These are phyloP conservation scores for Vultur gryphus DNA, from an alignment of 2,797 vertebrate genomes.

Conservation along the genomic window DNA sequence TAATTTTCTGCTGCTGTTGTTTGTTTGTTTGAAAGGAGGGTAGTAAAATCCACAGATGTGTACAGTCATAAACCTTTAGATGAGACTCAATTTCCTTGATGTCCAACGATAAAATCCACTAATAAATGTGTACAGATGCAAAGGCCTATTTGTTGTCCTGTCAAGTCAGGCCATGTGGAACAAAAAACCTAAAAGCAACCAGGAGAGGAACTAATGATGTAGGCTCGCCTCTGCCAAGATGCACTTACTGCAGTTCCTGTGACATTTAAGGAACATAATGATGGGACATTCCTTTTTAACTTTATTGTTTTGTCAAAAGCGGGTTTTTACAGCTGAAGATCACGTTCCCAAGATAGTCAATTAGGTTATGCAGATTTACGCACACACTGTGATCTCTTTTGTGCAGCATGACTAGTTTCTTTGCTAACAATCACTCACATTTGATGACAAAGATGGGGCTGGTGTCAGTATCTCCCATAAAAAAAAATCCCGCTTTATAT, in stretches of 20 bases:
- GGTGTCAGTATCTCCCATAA: background rate
- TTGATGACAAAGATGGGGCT: conserved; percentile 18
- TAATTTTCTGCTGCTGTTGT: conserved; percentile 49
- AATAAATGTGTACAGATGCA: conserved; percentile 56
- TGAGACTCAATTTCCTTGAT: conserved; percentile 64
- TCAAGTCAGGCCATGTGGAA: conserved; percentile 56
- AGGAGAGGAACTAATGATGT: conserved; percentile 63
- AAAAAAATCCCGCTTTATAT: background rate
- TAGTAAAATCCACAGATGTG: conserved; percentile 61
- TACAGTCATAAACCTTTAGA: conserved; percentile 53
- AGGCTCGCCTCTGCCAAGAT: conserved; percentile 44
- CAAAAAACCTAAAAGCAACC: conserved; percentile 55
- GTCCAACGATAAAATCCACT: conserved; percentile 60
- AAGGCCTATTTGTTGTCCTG: conserved; percentile 64
- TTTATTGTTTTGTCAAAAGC: conserved; percentile 58
- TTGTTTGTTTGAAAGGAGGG: conserved; percentile 58
- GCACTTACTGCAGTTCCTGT: conserved; percentile 64
- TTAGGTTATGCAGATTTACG: conserved; percentile 59
- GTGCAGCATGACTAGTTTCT: conserved; percentile 25
- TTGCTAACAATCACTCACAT: background rate
- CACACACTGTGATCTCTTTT: conserved; percentile 29
- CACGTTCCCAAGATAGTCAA: conserved; percentile 45
- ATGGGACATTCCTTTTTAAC: conserved; percentile 65
- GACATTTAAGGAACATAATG: conserved; percentile 64
- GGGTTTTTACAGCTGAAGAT: conserved; percentile 63